phyloP scores from a whole-genome alignment of 2,797 vertebrate species.

The Cyprinodon diabolis region DNA sequence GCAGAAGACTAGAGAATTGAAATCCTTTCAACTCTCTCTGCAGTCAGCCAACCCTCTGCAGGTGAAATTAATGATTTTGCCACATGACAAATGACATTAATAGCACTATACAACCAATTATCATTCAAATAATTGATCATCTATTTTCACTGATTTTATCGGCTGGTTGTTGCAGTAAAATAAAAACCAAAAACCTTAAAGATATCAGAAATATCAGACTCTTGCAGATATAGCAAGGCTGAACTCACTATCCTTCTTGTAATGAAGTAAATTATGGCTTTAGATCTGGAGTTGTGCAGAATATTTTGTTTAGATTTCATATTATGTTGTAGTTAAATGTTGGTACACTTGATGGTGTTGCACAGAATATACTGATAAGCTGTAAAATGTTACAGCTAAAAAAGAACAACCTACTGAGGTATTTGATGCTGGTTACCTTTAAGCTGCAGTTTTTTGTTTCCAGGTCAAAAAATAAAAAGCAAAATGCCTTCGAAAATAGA shows the following conservation, averaged over 20 bases:
- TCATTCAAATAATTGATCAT: no score
- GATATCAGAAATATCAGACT: no score
- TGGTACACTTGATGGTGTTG: neutral
- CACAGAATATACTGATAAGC: neutral
- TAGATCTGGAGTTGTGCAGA: neutral
- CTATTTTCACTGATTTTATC: no score
- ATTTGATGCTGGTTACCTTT: neutral
- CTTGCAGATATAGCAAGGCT: no score
- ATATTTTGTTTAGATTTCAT: neutral
- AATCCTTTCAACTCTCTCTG: no score
- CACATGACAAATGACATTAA: no score
- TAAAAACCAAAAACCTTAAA: no score
- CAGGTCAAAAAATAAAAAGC: neutral
- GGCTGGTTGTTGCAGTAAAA: no score
- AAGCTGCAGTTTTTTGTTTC: neutral
- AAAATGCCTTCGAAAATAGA: neutral
- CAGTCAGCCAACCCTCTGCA: no score
- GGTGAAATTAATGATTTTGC: no score
- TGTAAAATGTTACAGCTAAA: neutral
- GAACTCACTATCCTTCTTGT: neutral
- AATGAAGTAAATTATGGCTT: neutral
- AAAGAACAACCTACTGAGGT: neutral
- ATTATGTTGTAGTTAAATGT: neutral
- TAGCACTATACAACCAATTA: no score
- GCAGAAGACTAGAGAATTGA: no score